These are phyloP conservation scores for Scolopax bukidnonensis DNA, from an alignment of 2,797 vertebrate species.

Conservation along the genomic window DNA sequence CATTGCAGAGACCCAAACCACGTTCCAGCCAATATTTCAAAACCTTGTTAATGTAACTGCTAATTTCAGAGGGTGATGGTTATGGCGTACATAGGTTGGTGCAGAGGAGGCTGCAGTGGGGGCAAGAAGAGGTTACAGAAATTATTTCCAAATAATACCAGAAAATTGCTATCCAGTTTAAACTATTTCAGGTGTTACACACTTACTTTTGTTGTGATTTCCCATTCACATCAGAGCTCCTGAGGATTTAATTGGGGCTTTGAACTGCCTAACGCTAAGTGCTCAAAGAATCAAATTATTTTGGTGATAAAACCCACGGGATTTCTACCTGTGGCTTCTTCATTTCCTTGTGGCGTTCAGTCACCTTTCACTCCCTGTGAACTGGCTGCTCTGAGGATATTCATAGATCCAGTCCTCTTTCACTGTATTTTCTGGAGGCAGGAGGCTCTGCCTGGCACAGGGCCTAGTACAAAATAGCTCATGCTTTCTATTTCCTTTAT, in stretches of 20 bases:
- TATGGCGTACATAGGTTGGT: background rate
- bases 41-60: conserved; percentile 60
- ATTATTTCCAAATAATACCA: conserved; percentile 38
- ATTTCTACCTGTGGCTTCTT: background rate
- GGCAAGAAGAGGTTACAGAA: conserved; percentile 40
- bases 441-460: conserved; percentile 22
- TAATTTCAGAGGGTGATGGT: conserved; percentile 53
- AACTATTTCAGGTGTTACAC: background rate
- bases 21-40: conserved; percentile 64
- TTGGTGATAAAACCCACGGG: background rate
- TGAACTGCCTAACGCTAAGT: background rate
- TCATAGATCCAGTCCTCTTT: background rate
- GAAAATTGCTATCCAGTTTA: background rate
- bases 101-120: background rate
- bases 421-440: conserved; percentile 7
- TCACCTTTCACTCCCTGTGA: background rate
- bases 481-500: conserved; percentile 30
- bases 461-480: conserved; percentile 39
- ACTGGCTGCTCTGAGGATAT: background rate
- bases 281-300: background rate
- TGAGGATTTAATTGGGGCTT: background rate
- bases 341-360: background rate
- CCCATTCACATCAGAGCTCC: background rate
- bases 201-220: background rate
- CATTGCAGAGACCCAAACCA: background rate